Evolutionary conservation across 23 tunicate genomes (phyloP).

Genomic region (Corella eumyota): DNA sequence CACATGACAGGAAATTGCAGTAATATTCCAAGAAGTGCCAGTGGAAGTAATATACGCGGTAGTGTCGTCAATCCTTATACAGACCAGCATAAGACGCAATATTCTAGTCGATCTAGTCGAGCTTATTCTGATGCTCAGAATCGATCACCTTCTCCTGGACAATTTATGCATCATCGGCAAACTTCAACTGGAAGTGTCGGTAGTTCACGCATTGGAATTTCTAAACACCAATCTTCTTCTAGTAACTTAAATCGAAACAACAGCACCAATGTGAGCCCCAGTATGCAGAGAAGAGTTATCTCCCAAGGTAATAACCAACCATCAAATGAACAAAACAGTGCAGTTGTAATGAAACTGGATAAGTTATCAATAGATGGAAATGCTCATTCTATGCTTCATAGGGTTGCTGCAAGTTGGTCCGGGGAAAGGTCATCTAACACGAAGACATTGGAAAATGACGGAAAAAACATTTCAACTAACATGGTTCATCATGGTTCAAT

Average conservation of each 20-base stretch:
- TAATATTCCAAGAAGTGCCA: slow-evolving; percentile 74
- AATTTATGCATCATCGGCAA: slow-evolving; percentile 32
- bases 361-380: slow-evolving; percentile 43
- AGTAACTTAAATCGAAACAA: slow-evolving; percentile 69
- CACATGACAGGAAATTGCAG: not conserved
- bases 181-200: slow-evolving; percentile 18
- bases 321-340: slow-evolving; percentile 7
- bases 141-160: slow-evolving; percentile 28
- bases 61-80: not conserved
- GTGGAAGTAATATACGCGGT: slow-evolving; percentile 61
- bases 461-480: not conserved
- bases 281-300: slow-evolving; percentile 30
- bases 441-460: not conserved
- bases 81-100: slow-evolving; percentile 5
- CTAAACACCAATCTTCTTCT: slow-evolving; percentile 17
- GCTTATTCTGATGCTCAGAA: slow-evolving; percentile 42
- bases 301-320: slow-evolving; percentile 18
- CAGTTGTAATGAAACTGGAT: slow-evolving; percentile 15
- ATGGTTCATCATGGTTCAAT: slow-evolving; percentile 66
- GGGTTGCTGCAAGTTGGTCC: slow-evolving; percentile 27
- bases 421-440: slow-evolving; percentile 2
- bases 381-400: slow-evolving; percentile 33
- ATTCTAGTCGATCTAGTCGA: slow-evolving; percentile 48
- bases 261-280: slow-evolving; percentile 52
- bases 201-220: not conserved